These are phyloP conservation scores for Sylvilagus bachmani DNA, from an alignment of 2,113 vertebrate species.

Conservation along the genomic window DNA sequence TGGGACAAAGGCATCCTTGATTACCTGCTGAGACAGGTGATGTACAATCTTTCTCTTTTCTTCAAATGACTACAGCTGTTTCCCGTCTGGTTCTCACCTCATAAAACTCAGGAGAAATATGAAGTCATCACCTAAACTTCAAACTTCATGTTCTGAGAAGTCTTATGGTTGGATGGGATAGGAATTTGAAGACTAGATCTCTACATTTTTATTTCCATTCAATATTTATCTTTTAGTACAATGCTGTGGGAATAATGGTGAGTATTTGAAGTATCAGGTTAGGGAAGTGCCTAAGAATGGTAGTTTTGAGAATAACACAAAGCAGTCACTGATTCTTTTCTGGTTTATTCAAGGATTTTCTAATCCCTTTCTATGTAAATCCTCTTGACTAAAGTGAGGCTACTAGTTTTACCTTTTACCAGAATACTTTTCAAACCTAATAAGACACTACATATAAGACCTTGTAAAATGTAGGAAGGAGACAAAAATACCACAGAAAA, in stretches of 20 bases:
- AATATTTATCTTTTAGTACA: background rate
- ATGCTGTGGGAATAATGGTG: background rate
- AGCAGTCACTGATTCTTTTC: constrained; percentile 3
- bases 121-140: constrained; percentile 54
- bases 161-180: constrained; percentile 16
- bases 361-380: background rate
- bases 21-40: background rate
- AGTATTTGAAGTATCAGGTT: background rate
- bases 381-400: background rate
- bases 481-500: background rate
- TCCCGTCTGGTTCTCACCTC: constrained; percentile 55
- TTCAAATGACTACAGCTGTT: constrained; percentile 44
- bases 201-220: background rate
- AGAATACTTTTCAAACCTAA: background rate
- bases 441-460: background rate
- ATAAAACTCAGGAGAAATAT: constrained; percentile 50
- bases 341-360: background rate
- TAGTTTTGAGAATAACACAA: background rate
- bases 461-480: background rate
- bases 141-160: constrained; percentile 8
- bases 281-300: background rate
- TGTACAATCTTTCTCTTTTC: background rate
- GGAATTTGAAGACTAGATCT: constrained; percentile 54
- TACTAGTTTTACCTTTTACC: background rate
- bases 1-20: background rate